A percentile compares a stretch with the other conserved stretches of the same genome.
phyloP scores from a whole-genome alignment of 2,113 vertebrate genomes.

The Ceyx melanurus region DNA sequence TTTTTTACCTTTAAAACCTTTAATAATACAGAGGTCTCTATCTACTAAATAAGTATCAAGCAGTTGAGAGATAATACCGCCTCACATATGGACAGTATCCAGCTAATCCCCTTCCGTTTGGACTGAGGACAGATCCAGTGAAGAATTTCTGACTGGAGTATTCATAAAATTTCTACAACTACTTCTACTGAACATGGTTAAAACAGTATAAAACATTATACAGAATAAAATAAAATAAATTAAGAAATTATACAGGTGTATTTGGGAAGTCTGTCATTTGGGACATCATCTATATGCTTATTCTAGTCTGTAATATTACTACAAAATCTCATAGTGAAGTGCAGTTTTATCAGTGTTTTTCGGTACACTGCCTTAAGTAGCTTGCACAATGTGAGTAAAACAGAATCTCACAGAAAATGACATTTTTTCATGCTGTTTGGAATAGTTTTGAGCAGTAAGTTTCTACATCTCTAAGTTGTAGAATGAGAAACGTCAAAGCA shows the following conservation, averaged over 20 bases:
- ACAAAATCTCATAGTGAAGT: not conserved
- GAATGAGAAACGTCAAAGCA: conserved; percentile 13
- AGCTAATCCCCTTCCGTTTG: not conserved
- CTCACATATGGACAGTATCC: not conserved
- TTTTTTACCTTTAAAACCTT: not conserved
- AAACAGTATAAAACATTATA: not conserved
- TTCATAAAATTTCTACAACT: not conserved
- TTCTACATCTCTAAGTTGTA: conserved; percentile 16
- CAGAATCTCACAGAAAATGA: not conserved
- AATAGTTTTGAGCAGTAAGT: conserved; percentile 10
- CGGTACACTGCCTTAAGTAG: not conserved
- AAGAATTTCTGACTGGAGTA: not conserved
- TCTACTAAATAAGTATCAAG: not conserved
- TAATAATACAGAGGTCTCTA: not conserved
- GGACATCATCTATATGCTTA: not conserved
- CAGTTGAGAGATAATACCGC: not conserved
- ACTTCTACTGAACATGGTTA: not conserved
- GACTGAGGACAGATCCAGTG: not conserved
- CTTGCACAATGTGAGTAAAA: not conserved
- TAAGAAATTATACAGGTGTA: not conserved
- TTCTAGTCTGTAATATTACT: not conserved
- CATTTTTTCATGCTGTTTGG: not conserved
- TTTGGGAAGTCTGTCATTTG: not conserved
- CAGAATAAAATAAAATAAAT: not conserved
- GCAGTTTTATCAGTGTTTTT: not conserved